Base-by-base conservation (phyloP, 2,888 invertebrate species). In the Cyaniris semiargus region DNA sequence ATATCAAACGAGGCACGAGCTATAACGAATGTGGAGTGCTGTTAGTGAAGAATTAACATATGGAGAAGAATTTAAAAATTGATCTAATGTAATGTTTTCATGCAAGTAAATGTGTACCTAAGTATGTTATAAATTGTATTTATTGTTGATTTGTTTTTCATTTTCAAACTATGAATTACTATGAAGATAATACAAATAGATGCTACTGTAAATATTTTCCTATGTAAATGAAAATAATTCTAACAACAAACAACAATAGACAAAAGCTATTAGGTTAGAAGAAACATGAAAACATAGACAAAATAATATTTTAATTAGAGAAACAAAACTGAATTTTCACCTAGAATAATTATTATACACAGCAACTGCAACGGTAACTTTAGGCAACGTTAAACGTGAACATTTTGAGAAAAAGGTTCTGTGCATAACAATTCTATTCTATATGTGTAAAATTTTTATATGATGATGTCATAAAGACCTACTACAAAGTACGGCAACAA, bases 371-470 rank as follows among this genome's bases (percentile, higher is more conserved):
- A n/a, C 6, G 56, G 18, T 10, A 13, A 44, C 10, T 44, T 44
- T 3, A 44, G 44, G 10, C 44, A 44, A 44, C 44, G 10, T 10
- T 44, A 44, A 10, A 44, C 21, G n/a, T 15, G 6, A 56, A 0
- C n/a, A 4, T 56, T 56, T n/a, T n/a, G 1, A 56, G 2, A 1
- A 44, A 44, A 13, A 60, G 23, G 3, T 60, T 60, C 4, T 60
- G 76, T 38, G 71, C 34, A 48, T 70, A 38, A 38, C 6, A 74
- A 77, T 56, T 66, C 10, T 66, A 44, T 21, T 44, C 10, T 66
- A 27, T 34, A 23, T 15, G 18, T 66, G 38, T 8, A 53, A 23
- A 31, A 18, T 56, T 34, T 18, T 56, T 31, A 31, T n/a, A 3
- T 34, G 5, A 27, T 66, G 3, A 60, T 23, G 60, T 60, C 60